Evolutionary conservation across 2,113 vertebrate genomes (phyloP).

Genomic region (Centropristis striata): DNA sequence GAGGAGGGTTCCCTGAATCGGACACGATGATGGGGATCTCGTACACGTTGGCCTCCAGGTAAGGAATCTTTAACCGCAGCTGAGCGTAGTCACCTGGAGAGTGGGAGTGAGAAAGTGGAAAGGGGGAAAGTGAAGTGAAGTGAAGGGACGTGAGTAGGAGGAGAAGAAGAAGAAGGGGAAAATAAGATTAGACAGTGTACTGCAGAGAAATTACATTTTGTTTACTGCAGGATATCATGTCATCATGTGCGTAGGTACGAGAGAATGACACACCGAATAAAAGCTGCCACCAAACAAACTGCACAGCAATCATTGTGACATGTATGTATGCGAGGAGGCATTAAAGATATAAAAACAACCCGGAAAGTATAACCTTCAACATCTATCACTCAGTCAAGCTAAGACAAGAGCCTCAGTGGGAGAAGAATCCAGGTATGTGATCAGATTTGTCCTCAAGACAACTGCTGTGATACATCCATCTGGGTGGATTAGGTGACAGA

Average conservation of each 20-base stretch:
- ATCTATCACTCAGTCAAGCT: constrained; percentile 71
- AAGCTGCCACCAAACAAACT: constrained; percentile 30
- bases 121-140: not conserved
- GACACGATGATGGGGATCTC: constrained; percentile 94
- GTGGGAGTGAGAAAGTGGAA: not conserved
- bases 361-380: constrained; percentile 58
- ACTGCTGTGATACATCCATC: constrained; percentile 78
- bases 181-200: constrained; percentile 16
- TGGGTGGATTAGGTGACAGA: constrained; percentile 77
- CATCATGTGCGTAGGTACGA: constrained; percentile 1
- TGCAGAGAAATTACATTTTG: constrained; percentile 28
- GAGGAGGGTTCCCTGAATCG: constrained; percentile 95
- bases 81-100: constrained; percentile 93
- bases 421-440: constrained; percentile 74
- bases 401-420: constrained; percentile 63
- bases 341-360: constrained; percentile 39
- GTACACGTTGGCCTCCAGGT: constrained; percentile 93
- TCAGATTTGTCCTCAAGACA: constrained; percentile 81
- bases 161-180: constrained; percentile 6
- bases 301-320: constrained; percentile 30
- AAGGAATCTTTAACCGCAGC: constrained; percentile 91
- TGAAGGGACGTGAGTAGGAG: not conserved
- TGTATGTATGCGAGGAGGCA: constrained; percentile 6
- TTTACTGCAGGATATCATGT: constrained; percentile 41
- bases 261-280: constrained; percentile 29